These are phyloP conservation scores for Labeo catla DNA, from an alignment of 2,113 vertebrate species.

Conservation along the genomic window DNA sequence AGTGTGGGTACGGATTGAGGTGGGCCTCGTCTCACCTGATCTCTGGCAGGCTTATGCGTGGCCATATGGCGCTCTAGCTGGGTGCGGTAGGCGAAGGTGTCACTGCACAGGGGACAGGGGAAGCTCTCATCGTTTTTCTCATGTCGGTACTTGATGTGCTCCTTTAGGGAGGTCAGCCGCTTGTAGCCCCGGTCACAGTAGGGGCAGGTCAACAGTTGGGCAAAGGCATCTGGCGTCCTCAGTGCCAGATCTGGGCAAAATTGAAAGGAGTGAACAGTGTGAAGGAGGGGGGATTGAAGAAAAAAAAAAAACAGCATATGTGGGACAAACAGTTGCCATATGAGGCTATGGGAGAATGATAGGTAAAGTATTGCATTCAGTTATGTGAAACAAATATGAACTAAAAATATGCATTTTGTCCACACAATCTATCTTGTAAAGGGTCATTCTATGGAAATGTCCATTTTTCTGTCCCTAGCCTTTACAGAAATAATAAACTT, in stretches of 20 bases:
- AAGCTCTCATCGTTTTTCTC: conserved; percentile 95
- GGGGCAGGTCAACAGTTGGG: conserved; percentile 94
- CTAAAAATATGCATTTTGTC: background rate
- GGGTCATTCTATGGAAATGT: too few relatives aligned
- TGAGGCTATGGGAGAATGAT: conserved; percentile 11
- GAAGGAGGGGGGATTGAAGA: conserved; percentile 67
- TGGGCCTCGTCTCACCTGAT: conserved; percentile 81
- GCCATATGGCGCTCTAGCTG: conserved; percentile 94
- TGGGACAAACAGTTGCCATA: conserved; percentile 81
- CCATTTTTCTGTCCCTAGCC: too few relatives aligned
- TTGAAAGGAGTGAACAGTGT: conserved; percentile 65
- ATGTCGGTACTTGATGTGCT: conserved; percentile 94
- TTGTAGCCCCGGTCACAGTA: conserved; percentile 94
- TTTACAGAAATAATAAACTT: too few relatives aligned
- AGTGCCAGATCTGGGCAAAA: conserved; percentile 84
- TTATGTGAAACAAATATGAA: conserved; percentile 42
- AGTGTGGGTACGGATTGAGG: background rate
- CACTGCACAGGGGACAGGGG: conserved; percentile 89
- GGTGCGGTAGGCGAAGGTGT: conserved; percentile 90
- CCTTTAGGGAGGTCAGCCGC: conserved; percentile 91
- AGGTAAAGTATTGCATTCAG: background rate
- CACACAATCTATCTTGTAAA: background rate
- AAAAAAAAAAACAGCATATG: conserved; percentile 83
- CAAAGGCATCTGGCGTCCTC: conserved; percentile 94
- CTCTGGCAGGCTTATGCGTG: conserved; percentile 91